A percentile compares a stretch with the other conserved stretches of the same genome.
Conservation (phyloP, 2,888 invertebrate genomes). For the Drosophila prostipennis region DNA sequence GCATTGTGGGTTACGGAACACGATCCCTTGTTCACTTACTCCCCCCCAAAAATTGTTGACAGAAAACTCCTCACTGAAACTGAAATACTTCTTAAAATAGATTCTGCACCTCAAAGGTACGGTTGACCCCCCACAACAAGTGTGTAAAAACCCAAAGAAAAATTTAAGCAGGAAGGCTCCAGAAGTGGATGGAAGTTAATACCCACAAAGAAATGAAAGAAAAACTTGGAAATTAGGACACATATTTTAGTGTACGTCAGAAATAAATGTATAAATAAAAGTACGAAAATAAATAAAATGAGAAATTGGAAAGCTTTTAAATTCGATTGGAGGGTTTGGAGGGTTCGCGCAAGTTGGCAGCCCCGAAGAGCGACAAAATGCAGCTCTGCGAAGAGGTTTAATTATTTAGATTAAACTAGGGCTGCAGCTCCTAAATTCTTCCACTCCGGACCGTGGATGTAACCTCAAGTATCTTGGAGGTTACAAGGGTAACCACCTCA, state of each 20-base stretch:
- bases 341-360: conserved; percentile 19
- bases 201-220: conserved; percentile 33
- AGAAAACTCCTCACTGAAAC: conserved; percentile 2
- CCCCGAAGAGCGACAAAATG: conserved; percentile 1
- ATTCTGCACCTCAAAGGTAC: conserved; percentile 26
- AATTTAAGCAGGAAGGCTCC: conserved; percentile 12
- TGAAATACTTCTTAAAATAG: background rate
- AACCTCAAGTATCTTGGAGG: too few relatives aligned
- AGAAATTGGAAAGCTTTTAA: conserved; percentile 14
- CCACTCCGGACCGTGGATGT: too few relatives aligned
- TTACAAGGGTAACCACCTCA: too few relatives aligned
- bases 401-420: too few relatives aligned
- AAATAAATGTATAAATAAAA: conserved; percentile 70
- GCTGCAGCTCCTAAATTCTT: too few relatives aligned
- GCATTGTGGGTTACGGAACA: conserved; percentile 24
- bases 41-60: conserved; percentile 10
- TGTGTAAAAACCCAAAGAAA: conserved; percentile 25
- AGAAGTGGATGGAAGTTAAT: conserved; percentile 11
- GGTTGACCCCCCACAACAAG: conserved; percentile 27
- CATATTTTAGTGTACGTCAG: conserved; percentile 77
- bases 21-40: background rate
- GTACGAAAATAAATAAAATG: conserved; percentile 33
- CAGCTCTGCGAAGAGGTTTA: conserved; percentile 14
- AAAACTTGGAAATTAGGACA: conserved; percentile 52
- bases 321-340: background rate